A percentile compares a stretch with the other conserved stretches of the same genome.
phyloP scores from a whole-genome alignment of 2,797 vertebrate species.

The Ciconia nigra region DNA sequence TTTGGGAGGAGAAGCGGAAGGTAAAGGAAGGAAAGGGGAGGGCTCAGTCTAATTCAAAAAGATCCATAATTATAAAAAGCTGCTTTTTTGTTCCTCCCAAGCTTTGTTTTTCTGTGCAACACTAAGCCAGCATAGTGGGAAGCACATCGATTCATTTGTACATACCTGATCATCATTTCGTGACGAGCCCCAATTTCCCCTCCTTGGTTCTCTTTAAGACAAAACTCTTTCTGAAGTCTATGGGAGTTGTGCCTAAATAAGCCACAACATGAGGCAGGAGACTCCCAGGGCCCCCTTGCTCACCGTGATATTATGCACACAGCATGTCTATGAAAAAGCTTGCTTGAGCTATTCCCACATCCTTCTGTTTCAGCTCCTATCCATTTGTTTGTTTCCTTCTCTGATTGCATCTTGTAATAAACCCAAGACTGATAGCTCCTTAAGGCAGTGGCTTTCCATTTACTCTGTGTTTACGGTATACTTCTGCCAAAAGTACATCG shows the following conservation, averaged over 20 bases:
- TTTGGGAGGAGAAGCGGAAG: constrained; percentile 32
- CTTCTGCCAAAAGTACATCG: not conserved
- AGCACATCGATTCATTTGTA: not conserved
- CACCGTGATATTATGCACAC: not conserved
- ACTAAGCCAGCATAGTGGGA: not conserved
- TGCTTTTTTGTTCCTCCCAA: not conserved
- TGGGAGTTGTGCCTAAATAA: not conserved
- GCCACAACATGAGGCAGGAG: not conserved
- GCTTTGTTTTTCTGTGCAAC: not conserved
- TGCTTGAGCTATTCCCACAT: not conserved
- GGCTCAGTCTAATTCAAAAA: not conserved
- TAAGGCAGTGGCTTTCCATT: not conserved
- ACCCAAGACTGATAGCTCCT: not conserved
- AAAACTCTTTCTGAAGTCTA: not conserved
- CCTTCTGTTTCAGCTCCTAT: not conserved
- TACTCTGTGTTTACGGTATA: not conserved
- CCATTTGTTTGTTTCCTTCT: not conserved
- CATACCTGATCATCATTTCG: not conserved
- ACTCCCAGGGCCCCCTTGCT: not conserved
- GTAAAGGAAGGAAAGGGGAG: constrained; percentile 51
- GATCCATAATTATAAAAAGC: constrained; percentile 29
- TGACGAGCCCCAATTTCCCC: not conserved
- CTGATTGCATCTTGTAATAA: not conserved
- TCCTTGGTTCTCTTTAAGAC: not conserved
- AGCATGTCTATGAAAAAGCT: not conserved